A percentile compares a stretch with the other conserved stretches of the same genome.
phyloP scores from a whole-genome alignment of 2,888 invertebrate genomes.

The Venusia cambrica region DNA sequence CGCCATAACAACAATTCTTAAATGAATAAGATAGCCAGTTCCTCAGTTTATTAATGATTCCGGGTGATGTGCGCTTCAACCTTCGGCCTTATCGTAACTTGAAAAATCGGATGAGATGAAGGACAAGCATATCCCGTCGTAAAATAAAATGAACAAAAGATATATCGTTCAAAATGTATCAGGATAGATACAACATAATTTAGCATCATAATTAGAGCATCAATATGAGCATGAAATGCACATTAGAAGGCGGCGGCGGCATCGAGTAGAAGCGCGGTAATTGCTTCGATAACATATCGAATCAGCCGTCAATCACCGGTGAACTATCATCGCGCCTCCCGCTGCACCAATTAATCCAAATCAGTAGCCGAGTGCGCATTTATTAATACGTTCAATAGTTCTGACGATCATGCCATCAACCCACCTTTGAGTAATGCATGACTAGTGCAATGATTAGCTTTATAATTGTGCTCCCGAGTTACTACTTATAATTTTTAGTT shows the following conservation, averaged over 20 bases:
- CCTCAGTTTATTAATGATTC: no score
- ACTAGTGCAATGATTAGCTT: constrained; percentile 31
- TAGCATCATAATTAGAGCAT: no score
- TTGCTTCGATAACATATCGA: constrained; percentile 74
- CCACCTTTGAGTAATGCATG: constrained; percentile 36
- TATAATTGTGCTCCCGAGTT: constrained; percentile 30
- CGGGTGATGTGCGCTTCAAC: no score
- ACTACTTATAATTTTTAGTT: constrained; percentile 10
- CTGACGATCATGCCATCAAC: constrained; percentile 54
- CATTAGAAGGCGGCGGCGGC: constrained; percentile 11
- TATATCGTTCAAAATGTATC: no score
- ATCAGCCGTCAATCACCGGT: constrained; percentile 73
- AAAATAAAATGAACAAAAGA: no score
- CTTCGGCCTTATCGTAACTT: no score
- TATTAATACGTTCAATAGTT: constrained; percentile 70
- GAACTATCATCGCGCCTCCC: constrained; percentile 64
- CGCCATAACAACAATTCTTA: no score
- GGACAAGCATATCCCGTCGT: no score
- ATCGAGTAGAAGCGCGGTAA: constrained; percentile 49
- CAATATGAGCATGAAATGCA: no score
- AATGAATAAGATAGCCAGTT: no score
- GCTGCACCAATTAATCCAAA: constrained; percentile 75
- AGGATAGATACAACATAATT: no score
- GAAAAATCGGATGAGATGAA: no score
- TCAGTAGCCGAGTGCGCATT: constrained; percentile 67